phyloP scores from a whole-genome alignment of 2,113 vertebrate species.

The Seriola rivoliana region DNA sequence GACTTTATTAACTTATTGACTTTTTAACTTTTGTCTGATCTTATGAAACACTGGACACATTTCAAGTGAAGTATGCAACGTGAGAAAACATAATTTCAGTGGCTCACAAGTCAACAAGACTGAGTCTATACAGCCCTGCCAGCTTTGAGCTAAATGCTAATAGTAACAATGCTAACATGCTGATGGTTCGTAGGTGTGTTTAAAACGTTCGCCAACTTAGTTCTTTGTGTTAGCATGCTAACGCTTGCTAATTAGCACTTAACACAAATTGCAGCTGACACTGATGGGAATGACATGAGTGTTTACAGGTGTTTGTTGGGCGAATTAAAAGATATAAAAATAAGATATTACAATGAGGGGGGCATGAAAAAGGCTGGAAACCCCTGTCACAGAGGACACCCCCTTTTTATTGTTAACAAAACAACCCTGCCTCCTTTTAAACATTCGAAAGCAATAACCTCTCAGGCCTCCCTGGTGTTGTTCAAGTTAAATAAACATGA shows the following conservation, averaged over 20 bases:
- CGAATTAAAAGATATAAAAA: neutral
- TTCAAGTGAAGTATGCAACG: neutral
- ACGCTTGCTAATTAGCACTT: neutral
- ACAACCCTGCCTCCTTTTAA: neutral
- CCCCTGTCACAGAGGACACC: neutral
- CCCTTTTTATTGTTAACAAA: neutral
- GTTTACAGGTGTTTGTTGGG: neutral
- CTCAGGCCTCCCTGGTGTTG: slow-evolving; percentile 33
- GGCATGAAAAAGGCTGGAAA: neutral
- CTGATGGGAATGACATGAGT: neutral
- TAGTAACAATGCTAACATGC: no score
- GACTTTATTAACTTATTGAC: no score
- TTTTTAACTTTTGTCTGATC: no score
- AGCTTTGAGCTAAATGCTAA: no score
- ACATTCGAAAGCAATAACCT: neutral
- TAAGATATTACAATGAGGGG: neutral
- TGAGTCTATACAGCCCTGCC: no score
- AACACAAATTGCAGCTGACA: neutral
- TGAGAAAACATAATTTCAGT: neutral
- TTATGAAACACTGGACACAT: neutral
- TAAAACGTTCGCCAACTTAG: slow-evolving; percentile 6
- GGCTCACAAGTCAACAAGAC: neutral
- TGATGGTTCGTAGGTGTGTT: neutral
- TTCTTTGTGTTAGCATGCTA: slow-evolving; percentile 1
- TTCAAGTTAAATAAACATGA: slow-evolving; percentile 25